Evolutionary conservation across 2,888 invertebrate genomes (phyloP), one percentile per base, ranked within the genome.

Genomic region (Drepana falcataria): DNA sequence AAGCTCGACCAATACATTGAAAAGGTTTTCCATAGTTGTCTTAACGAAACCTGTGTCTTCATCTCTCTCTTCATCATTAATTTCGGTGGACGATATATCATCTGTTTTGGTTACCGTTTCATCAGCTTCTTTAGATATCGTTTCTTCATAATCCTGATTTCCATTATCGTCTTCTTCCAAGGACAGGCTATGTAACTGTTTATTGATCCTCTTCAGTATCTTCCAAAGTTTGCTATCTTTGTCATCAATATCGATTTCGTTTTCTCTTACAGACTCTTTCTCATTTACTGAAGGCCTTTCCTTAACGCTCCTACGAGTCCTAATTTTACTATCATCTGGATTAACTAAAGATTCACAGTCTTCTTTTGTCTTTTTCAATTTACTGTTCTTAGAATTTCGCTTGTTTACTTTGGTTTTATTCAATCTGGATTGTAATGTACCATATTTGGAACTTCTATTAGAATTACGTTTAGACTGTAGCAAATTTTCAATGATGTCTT

Each of bases 1-100:
- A 3, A 91, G 69, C 59, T 88, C 86, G 35, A 76, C 70, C 51
- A 91, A 63, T 3, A 87, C 69, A 21, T 69, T 67, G 3, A 83
- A 59, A 40, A 86, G 61, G 48, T 79, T 85, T 6, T 77, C 73
- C 35, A 89, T 68, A 0, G 85, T 83, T 1, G 74, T 68, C 61
- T 79, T 82, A 2, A 90, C 61, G 9, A 87, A 59, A 0, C 84
- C 84, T 6, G 66, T 61, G 6, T 72, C 64, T 48, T 47, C 57
- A 4, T 52, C 54, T 47, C 51, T 4, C 9, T 44, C 44, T 9
- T 44, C 9, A 2, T 51, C 51, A 34, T 40, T 34, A 7, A 5
- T 34, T 40, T 40, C 51, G 4, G 3, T n/a, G 2, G 34, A 33
- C 2, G 9, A 6, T 34, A 51, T 63, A 53, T 81, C 81, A 49